Evolutionary conservation across 2,888 invertebrate species (phyloP), one percentile per base, ranked within the genome.

Genomic region (Eristalis tenax): DNA sequence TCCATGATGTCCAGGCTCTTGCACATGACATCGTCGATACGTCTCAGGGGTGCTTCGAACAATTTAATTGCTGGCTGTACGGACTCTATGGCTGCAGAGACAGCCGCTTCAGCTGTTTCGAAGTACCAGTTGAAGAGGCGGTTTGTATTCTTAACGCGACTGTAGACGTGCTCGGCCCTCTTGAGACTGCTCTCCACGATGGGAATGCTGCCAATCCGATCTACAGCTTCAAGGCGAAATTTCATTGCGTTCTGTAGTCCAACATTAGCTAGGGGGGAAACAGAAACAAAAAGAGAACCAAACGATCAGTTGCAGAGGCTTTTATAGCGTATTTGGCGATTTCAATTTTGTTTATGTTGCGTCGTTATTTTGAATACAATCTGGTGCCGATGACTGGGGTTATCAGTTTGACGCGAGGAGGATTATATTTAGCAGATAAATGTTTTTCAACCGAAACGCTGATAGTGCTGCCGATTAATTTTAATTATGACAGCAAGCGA

Each of bases 1-100:
- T 98, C 98, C n/a, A 98, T 95, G 56, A 96, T 94, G 89, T 97
- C 97, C 88, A 98, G 94, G 78, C 97, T 97, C 91, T 95, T 96
- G 93, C 97, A 98, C 85, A 98, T 95, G 86, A 97, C 94, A 88
- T 94, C 94, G 93, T 97, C 97, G 56, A 97, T 94, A 80, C 95
- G 95, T 38, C 94, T 94, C 11, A 97, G 94, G 0, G 97, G 97
- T 0, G 95, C 94, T 91, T 96, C 96, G 68, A 97, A 94, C 56
- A 97, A 94, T 70, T 95, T 94, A 0, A 97, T 95, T 0, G 96
- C 95, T 0, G 97, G 97, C 70, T 95, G 94, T 0, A 97, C 96
- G 13, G 96, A 94, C 83, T 96, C 96, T 5, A 96, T 94, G 0
- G 96, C 96, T 0, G 95, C 94, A 26, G 95, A 95, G 15, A 98